Base-by-base conservation (phyloP, 2,113 vertebrate genomes). In the Rhinoderma darwinii region DNA sequence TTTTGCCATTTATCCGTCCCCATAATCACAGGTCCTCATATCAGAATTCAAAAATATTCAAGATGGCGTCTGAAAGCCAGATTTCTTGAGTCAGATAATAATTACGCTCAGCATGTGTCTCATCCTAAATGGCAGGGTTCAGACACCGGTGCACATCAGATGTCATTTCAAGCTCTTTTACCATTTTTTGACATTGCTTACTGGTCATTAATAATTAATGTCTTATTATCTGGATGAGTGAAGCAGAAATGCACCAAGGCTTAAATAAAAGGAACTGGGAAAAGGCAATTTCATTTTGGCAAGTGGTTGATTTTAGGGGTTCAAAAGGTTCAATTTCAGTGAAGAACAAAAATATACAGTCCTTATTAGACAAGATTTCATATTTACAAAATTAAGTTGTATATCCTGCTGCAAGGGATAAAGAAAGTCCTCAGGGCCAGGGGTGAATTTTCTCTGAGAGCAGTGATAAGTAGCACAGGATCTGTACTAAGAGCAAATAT, bases 131-230 rank as follows among this genome's bases (percentile, higher is more conserved):
- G 84, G 84, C 84, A 86, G 84, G 84, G 76, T 86, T 86, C 63
- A 77, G 66, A 70, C 63, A 86, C 77, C 18, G 63, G 59, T 44
- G 85, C 77, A 81, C 63, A 73, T 86, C 77, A 81, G 85, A 86
- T 86, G 85, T 86, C 85, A 86, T 80, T 81, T 86, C 47, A 73
- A 86, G 63, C 85, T 59, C 66, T 86, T 86, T 86, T 70, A 72
- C 77, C 77, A 86, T 73, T 86, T 86, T 86, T 86, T 86, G 77
- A 86, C 85, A 86, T 86, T 80, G 66, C 66, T 39, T 56, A 74
- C 20, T 56, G 47, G 79, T 86, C 85, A 86, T 86, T 82, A 86
- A 86, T 86, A 86, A 86, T 86, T 86, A 86, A 74, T 82, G 85
- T 80, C 77, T 86, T 86, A 81, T 81, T 86, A 73, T 86, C 85